Evolutionary conservation across 2,113 vertebrate genomes (phyloP).

Genomic region (Lepus europaeus): DNA sequence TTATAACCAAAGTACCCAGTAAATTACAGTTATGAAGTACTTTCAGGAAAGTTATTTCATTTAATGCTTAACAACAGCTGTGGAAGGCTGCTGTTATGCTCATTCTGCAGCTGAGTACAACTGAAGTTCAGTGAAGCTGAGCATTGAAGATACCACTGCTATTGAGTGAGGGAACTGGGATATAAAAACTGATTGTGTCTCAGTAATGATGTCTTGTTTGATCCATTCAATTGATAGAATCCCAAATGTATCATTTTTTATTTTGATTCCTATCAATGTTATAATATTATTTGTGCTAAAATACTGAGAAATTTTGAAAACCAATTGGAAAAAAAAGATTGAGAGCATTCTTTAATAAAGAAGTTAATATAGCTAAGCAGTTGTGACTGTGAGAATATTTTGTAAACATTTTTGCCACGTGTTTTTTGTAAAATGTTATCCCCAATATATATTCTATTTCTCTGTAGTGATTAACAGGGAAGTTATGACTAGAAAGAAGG

Average conservation of each 20-base stretch:
- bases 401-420: background rate
- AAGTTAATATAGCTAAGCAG: background rate
- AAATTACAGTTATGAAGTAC: constrained; percentile 36
- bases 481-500: background rate
- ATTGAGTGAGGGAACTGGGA: background rate
- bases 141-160: background rate
- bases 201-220: background rate
- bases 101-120: constrained; percentile 14
- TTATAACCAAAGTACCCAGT: constrained; percentile 42
- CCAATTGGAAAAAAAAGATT: background rate
- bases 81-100: background rate
- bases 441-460: background rate
- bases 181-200: background rate
- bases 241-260: background rate
- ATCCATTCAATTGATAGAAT: background rate
- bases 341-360: background rate
- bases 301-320: background rate
- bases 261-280: constrained; percentile 4
- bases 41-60: constrained; percentile 53
- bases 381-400: background rate
- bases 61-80: constrained; percentile 52
- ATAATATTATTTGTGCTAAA: background rate
- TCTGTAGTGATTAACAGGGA: background rate
- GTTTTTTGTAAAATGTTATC: background rate
- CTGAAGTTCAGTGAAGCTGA: constrained; percentile 33